Evolutionary conservation across 2,797 vertebrate species (phyloP).

Genomic region (Gambelia wislizenii): DNA sequence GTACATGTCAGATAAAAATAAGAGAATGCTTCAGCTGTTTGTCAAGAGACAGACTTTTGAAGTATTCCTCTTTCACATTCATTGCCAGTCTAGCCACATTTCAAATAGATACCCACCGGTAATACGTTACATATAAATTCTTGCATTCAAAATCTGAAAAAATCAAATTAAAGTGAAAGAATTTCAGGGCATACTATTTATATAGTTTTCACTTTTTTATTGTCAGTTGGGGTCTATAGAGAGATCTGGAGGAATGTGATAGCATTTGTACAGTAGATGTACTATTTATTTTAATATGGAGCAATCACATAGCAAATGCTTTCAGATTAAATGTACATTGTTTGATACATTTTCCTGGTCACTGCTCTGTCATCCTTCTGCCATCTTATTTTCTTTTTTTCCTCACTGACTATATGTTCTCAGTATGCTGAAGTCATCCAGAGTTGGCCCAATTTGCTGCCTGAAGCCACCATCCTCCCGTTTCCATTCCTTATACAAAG

Average conservation of each 20-base stretch:
- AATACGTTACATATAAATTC: conserved; percentile 2
- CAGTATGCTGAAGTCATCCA: neutral
- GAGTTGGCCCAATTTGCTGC: no score
- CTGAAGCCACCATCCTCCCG: neutral
- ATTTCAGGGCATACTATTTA: conserved; percentile 22
- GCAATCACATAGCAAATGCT: neutral
- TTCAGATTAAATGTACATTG: neutral
- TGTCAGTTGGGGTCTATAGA: conserved; percentile 2
- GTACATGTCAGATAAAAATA: conserved; percentile 50
- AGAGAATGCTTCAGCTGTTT: conserved; percentile 29
- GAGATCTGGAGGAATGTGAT: neutral
- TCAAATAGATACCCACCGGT: conserved; percentile 45
- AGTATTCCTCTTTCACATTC: conserved; percentile 25
- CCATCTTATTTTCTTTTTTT: neutral
- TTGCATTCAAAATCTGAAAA: conserved; percentile 24
- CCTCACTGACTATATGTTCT: neutral
- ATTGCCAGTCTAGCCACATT: conserved; percentile 43
- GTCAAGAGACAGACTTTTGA: conserved; percentile 48
- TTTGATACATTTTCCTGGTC: neutral
- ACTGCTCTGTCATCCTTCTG: neutral
- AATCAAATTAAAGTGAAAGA: conserved; percentile 38
- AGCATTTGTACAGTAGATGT: neutral
- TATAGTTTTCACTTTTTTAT: conserved; percentile 30
- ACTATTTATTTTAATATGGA: neutral
- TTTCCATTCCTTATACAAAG: neutral